A percentile compares a stretch with the other conserved stretches of the same genome.
Evolutionary conservation across 1,140 invertebrate species (phyloP).

Genomic region (Hylaeus volcanicus): DNA sequence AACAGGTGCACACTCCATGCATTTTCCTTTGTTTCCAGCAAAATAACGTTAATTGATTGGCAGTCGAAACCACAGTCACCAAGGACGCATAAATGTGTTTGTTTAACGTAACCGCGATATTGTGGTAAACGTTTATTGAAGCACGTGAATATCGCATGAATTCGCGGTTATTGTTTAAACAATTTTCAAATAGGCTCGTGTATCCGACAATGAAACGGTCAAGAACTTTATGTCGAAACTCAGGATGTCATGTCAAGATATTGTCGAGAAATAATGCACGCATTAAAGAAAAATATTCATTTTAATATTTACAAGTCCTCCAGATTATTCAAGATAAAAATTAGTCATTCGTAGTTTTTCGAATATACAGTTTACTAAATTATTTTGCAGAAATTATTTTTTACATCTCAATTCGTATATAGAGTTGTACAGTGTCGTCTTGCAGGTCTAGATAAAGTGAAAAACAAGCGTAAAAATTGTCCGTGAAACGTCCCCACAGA

Average conservation of each 20-base stretch:
- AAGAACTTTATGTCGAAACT: constrained; percentile 56
- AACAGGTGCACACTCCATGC: not conserved
- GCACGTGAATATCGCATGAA: constrained; percentile 56
- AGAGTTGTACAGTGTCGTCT: no score
- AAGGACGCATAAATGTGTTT: constrained; percentile 73
- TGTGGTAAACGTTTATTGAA: constrained; percentile 63
- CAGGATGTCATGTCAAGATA: constrained; percentile 24
- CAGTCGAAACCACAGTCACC: constrained; percentile 57
- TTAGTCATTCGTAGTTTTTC: no score
- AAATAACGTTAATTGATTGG: constrained; percentile 68
- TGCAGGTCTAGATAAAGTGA: no score
- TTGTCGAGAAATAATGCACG: not conserved
- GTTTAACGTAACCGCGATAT: constrained; percentile 66
- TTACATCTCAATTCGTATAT: not conserved
- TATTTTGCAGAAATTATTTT: no score
- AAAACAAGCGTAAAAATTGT: no score
- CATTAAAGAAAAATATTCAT: no score
- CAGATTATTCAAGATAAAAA: no score
- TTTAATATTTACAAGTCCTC: no score
- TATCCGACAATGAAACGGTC: constrained; percentile 36
- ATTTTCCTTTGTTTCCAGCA: constrained; percentile 42
- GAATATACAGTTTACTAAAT: no score
- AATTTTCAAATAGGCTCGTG: constrained; percentile 67
- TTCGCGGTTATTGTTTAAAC: constrained; percentile 65
- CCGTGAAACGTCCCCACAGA: no score